Conservation (phyloP, 2,888 invertebrate species). For the Clitarchus hookeri region DNA sequence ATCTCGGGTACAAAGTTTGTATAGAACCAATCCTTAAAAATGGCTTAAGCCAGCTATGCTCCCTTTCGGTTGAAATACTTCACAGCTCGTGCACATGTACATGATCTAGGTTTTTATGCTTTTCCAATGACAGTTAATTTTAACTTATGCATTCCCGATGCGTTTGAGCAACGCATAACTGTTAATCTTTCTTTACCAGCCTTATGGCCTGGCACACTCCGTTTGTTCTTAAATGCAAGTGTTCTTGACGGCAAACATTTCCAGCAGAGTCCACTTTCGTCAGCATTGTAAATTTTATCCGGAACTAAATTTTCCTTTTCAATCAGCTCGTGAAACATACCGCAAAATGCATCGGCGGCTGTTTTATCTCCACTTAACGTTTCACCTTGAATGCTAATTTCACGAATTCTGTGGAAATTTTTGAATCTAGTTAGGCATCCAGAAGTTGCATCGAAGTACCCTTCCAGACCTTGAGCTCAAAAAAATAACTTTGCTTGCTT, state of each 20-base stretch:
- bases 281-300: not conserved
- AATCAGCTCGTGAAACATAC: not conserved
- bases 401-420: not conserved
- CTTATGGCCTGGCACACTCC: not conserved
- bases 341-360: not conserved
- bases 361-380: not conserved
- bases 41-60: too few relatives aligned
- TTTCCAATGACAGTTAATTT: too few relatives aligned
- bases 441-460: not conserved
- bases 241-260: not conserved
- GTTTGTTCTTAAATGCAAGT: not conserved
- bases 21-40: too few relatives aligned
- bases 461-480: not conserved
- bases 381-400: not conserved
- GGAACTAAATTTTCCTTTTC: not conserved
- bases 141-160: too few relatives aligned
- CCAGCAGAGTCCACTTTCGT: not conserved
- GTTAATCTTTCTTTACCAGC: too few relatives aligned
- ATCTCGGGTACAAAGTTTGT: too few relatives aligned
- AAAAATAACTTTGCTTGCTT: not conserved
- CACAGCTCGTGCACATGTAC: too few relatives aligned
- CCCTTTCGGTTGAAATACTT: too few relatives aligned
- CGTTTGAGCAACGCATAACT: too few relatives aligned
- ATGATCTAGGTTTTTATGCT: too few relatives aligned
- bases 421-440: not conserved